These are phyloP conservation scores for Orbicella faveolata DNA, from an alignment of 64 coral and sea anemone genomes.

Conservation along the genomic window DNA sequence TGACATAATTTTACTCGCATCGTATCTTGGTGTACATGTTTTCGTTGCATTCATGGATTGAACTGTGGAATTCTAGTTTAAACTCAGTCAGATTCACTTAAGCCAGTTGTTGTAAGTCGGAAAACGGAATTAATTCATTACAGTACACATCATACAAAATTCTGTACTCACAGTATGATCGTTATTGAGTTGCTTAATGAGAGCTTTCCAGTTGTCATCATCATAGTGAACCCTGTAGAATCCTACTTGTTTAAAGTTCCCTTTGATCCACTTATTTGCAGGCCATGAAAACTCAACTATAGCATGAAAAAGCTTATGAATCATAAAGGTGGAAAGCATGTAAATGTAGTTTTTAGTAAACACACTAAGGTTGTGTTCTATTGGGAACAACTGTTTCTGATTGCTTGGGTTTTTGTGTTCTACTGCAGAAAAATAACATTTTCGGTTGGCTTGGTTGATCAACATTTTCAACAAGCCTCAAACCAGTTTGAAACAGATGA, in stretches of 20 bases:
- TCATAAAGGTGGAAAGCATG: too few relatives aligned
- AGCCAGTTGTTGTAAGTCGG: too few relatives aligned
- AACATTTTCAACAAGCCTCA: too few relatives aligned
- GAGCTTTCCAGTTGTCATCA: constrained; percentile 49
- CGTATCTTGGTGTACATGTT: neutral
- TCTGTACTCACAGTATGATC: constrained; percentile 39
- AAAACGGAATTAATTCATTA: too few relatives aligned
- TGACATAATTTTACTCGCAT: neutral
- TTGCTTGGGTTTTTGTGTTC: too few relatives aligned
- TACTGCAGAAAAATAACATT: too few relatives aligned
- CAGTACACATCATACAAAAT: too few relatives aligned
- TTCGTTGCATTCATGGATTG: neutral
- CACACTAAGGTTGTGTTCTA: too few relatives aligned
- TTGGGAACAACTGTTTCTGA: too few relatives aligned
- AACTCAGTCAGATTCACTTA: neutral
- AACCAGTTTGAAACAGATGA: too few relatives aligned
- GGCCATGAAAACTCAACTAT: constrained; percentile 42
- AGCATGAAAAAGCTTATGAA: neutral
- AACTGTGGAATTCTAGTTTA: neutral
- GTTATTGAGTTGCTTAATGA: constrained; percentile 31
- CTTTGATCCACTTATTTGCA: constrained; percentile 65
- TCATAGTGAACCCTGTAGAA: constrained; percentile 84
- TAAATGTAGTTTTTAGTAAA: too few relatives aligned
- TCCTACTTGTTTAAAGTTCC: constrained; percentile 62
- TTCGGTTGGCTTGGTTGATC: too few relatives aligned